A percentile compares a stretch with the other conserved stretches of the same genome.
These are phyloP conservation scores for Barnardius zonarius DNA, from an alignment of 2,113 vertebrate species.

Conservation along the genomic window DNA sequence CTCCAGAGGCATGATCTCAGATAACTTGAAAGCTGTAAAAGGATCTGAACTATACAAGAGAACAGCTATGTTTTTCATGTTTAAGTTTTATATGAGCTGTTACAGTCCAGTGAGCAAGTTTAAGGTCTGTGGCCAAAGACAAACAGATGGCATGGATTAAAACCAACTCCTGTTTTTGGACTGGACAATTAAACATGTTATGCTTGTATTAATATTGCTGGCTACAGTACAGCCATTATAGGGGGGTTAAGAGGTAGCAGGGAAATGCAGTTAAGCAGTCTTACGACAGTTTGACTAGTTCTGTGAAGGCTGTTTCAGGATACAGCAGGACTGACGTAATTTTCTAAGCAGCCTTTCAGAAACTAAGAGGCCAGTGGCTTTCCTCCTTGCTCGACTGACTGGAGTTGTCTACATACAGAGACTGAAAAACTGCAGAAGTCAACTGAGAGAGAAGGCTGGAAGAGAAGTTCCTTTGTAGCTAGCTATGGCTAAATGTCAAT, in stretches of 20 bases:
- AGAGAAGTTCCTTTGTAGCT: not conserved
- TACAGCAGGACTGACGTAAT: not conserved
- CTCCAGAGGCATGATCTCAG: not conserved
- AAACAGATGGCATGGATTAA: constrained; percentile 34
- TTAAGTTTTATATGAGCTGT: not conserved
- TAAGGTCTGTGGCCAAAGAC: not conserved
- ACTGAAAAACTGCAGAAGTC: not conserved
- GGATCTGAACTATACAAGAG: not conserved
- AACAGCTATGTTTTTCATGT: not conserved
- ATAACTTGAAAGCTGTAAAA: not conserved
- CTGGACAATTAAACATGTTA: constrained; percentile 7
- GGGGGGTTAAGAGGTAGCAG: not conserved
- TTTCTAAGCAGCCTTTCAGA: not conserved
- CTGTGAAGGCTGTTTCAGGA: not conserved
- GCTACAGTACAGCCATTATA: not conserved
- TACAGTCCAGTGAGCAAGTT: not conserved
- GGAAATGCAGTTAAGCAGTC: not conserved
- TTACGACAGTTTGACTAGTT: not conserved
- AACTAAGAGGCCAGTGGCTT: not conserved
- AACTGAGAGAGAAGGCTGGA: not conserved
- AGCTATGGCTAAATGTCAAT: not conserved
- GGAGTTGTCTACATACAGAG: not conserved
- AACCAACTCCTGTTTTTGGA: not conserved
- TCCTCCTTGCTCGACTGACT: not conserved
- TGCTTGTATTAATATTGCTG: not conserved